phyloP scores from a whole-genome alignment of 2,888 invertebrate genomes.

The Autographa gamma region DNA sequence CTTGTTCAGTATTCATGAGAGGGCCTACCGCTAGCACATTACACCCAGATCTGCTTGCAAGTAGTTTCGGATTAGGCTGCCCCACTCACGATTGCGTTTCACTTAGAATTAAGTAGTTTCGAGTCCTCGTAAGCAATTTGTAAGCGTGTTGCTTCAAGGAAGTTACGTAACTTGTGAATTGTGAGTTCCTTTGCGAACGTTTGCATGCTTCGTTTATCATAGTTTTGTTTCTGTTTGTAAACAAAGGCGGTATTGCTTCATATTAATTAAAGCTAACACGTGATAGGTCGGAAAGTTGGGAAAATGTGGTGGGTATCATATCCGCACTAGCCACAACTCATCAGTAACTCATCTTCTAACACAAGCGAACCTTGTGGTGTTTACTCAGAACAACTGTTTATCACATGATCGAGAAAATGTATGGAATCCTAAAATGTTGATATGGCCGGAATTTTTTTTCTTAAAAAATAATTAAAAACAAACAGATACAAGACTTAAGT shows the following conservation, averaged over 20 bases:
- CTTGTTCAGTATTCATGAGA: slow-evolving; percentile 84
- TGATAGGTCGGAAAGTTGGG: background rate
- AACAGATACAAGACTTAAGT: no score
- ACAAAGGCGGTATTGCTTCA: slow-evolving; percentile 9
- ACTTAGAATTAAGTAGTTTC: slow-evolving; percentile 74
- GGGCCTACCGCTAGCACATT: slow-evolving; percentile 76
- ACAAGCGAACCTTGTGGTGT: background rate
- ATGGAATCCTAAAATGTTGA: background rate
- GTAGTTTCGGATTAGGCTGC: slow-evolving; percentile 82
- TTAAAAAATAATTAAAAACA: no score
- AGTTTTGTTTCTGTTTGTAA: slow-evolving; percentile 19
- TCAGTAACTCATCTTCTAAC: background rate
- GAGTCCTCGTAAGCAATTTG: slow-evolving; percentile 72
- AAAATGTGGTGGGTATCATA: background rate
- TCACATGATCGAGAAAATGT: background rate
- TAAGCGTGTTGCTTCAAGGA: slow-evolving; percentile 59
- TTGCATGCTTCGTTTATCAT: slow-evolving; percentile 13
- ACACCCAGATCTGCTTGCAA: slow-evolving; percentile 79
- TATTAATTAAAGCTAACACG: background rate
- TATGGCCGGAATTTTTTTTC: no score
- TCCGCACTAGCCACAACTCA: background rate
- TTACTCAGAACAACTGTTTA: background rate
- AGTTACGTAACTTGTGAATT: slow-evolving; percentile 56
- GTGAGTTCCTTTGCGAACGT: slow-evolving; percentile 37
- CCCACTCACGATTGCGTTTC: slow-evolving; percentile 73